phyloP scores from a whole-genome alignment of 2,888 invertebrate genomes.

The Chironomus tentans region DNA sequence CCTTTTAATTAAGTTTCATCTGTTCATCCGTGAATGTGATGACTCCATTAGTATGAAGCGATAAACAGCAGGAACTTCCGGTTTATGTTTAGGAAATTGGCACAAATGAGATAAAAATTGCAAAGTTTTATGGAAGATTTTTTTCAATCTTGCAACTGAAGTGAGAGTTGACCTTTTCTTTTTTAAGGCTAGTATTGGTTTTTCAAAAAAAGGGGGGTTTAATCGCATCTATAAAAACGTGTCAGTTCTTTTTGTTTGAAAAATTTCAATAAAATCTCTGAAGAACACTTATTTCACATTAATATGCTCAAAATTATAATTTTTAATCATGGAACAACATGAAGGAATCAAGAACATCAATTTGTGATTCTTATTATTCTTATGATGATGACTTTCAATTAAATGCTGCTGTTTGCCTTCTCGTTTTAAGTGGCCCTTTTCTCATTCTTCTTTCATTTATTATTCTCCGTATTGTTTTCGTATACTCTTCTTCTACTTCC shows the following conservation, averaged over 20 bases:
- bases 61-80: no score
- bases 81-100: no score
- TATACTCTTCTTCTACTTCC: background rate
- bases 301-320: background rate
- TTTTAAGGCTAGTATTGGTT: no score
- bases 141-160: no score
- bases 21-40: no score
- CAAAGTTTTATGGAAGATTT: no score
- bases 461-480: background rate
- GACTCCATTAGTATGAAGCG: no score
- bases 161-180: no score
- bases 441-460: background rate
- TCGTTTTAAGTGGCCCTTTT: background rate
- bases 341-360: background rate
- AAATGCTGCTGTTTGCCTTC: background rate
- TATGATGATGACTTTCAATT: constrained; percentile 3
- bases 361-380: background rate
- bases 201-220: no score
- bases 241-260: no score
- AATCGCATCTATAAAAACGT: no score
- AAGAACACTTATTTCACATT: background rate
- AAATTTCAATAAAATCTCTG: background rate
- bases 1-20: no score
- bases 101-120: background rate
- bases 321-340: background rate